phyloP scores from a whole-genome alignment of 1,140 invertebrate genomes.

The Hirudo medicinalis region DNA sequence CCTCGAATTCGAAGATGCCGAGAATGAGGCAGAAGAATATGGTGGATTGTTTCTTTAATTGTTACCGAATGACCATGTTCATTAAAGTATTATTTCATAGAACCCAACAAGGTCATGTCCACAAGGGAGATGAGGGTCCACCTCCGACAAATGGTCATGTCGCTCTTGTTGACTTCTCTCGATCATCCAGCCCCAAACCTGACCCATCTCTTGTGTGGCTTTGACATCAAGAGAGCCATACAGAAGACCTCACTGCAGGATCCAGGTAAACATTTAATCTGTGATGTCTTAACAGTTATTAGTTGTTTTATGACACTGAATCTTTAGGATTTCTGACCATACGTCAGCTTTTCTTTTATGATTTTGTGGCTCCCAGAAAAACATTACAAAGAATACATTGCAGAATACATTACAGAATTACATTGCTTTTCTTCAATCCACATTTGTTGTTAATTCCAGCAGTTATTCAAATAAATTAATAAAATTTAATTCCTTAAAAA shows the following conservation, averaged over 20 bases:
- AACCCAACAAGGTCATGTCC: no score
- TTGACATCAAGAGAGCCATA: conserved; percentile 51
- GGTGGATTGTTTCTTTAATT: no score
- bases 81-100: no score
- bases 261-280: conserved; percentile 31
- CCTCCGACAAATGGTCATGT: conserved; percentile 46
- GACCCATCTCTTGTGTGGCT: conserved; percentile 74
- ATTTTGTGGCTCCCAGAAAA: not conserved
- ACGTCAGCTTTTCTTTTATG: not conserved
- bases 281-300: no score
- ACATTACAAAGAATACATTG: no score
- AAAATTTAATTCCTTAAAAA: conserved; percentile 24
- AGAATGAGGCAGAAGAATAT: conserved; percentile 22
- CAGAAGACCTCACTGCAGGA: conserved; percentile 41
- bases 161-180: conserved; percentile 61
- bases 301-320: no score
- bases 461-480: conserved; percentile 13
- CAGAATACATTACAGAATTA: no score
- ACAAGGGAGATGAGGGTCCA: not conserved
- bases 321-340: not conserved
- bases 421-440: no score
- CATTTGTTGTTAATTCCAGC: not conserved
- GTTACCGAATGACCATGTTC: no score
- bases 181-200: conserved; percentile 64
- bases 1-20: conserved; percentile 54